phyloP scores from a whole-genome alignment of 2,888 invertebrate species.

The Temnothorax rugatulus region DNA sequence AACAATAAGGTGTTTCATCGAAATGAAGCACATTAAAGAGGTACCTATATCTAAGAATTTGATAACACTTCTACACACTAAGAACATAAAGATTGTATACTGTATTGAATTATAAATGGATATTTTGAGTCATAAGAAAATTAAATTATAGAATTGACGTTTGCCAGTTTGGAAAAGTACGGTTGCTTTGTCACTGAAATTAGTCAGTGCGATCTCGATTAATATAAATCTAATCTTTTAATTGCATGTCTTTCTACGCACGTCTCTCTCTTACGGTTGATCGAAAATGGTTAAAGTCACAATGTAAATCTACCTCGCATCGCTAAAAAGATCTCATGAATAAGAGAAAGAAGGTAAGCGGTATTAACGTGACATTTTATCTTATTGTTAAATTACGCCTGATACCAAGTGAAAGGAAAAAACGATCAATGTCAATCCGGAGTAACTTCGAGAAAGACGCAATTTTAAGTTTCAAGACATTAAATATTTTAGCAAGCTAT shows the following conservation, averaged over 20 bases:
- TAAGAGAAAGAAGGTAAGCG: not conserved
- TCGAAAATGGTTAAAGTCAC: slow-evolving; percentile 61
- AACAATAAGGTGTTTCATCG: not conserved
- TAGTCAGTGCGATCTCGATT: slow-evolving; percentile 52
- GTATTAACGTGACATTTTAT: not conserved
- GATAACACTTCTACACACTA: not conserved
- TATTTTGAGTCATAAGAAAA: not conserved
- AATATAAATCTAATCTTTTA: slow-evolving; percentile 69
- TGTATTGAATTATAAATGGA: not conserved
- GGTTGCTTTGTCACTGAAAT: not conserved
- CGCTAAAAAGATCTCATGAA: not conserved
- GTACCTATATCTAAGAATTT: not conserved
- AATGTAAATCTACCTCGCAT: slow-evolving; percentile 50
- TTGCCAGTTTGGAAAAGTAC: not conserved
- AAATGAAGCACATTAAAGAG: not conserved
- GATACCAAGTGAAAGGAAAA: not conserved
- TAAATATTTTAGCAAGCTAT: too few relatives aligned
- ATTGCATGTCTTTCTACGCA: slow-evolving; percentile 65
- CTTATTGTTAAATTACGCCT: not conserved
- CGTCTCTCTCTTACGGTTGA: not conserved
- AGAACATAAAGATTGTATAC: not conserved
- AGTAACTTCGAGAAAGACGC: too few relatives aligned
- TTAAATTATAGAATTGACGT: not conserved
- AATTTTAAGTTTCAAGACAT: too few relatives aligned
- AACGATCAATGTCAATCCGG: too few relatives aligned